Evolutionary conservation across 2,888 invertebrate species (phyloP).

Genomic region (Azorinus chamasolen): DNA sequence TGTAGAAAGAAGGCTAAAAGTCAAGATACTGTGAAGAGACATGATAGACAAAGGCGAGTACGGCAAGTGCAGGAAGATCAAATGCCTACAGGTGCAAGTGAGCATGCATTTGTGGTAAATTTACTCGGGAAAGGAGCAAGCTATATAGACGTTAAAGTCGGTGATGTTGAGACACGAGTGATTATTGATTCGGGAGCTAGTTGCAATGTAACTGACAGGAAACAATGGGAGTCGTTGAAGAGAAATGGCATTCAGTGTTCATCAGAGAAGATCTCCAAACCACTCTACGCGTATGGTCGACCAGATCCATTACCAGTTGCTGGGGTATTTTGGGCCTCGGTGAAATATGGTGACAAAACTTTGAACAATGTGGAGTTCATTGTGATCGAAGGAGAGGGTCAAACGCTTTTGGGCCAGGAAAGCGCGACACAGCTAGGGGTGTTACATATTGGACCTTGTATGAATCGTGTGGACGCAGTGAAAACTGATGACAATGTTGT

Average conservation of each 20-base stretch:
- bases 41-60: too few species aligned
- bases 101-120: neutral
- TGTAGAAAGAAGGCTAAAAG: neutral
- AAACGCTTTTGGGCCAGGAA: conserved; percentile 7
- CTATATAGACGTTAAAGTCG: neutral
- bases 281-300: conserved; percentile 25
- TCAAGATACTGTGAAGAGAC: neutral
- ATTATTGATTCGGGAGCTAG: conserved; percentile 22
- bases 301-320: conserved; percentile 14
- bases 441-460: neutral
- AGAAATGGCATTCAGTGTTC: conserved; percentile 7
- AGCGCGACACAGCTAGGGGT: conserved; percentile 10
- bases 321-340: conserved; percentile 5
- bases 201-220: conserved; percentile 17
- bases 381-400: conserved; percentile 16
- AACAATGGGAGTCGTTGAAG: conserved; percentile 18
- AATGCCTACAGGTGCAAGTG: too few species aligned
- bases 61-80: too few species aligned
- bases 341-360: neutral
- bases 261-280: neutral
- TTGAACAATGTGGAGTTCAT: conserved; percentile 1
- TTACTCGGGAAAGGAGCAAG: neutral
- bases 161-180: neutral
- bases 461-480: neutral
- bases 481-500: neutral